A percentile compares a stretch with the other conserved stretches of the same genome.
Conservation (phyloP, 2,888 invertebrate species). For the Chrysotoxum bicinctum region DNA sequence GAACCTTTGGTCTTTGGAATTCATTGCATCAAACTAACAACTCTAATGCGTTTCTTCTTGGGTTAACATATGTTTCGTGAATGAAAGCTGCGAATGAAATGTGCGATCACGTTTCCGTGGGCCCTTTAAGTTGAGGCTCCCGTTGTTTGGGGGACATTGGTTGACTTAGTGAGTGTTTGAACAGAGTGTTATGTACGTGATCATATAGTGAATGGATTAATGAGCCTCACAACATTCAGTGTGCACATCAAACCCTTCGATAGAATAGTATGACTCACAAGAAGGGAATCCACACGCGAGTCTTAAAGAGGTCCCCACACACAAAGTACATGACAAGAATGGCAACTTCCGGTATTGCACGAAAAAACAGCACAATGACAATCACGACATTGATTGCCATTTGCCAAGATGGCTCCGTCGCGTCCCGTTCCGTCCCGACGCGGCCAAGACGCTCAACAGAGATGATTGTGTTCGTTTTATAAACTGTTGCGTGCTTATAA, state of each 20-base stretch:
- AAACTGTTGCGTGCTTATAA: constrained; percentile 67
- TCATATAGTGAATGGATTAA: constrained; percentile 67
- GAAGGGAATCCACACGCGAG: constrained; percentile 67
- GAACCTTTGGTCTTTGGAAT: constrained; percentile 59
- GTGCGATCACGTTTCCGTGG: constrained; percentile 56
- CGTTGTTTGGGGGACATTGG: constrained; percentile 43
- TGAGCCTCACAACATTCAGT: constrained; percentile 4
- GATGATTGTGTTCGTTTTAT: constrained; percentile 61
- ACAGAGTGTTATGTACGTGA: constrained; percentile 49
- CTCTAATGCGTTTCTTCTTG: constrained; percentile 57
- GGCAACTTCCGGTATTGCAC: constrained; percentile 74
- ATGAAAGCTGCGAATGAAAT: constrained; percentile 57
- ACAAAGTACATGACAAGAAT: constrained; percentile 70
- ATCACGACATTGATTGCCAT: constrained; percentile 31
- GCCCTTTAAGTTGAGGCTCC: constrained; percentile 53
- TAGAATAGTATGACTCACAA: constrained; percentile 53
- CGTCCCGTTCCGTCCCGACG: background rate
- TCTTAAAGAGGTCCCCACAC: constrained; percentile 56
- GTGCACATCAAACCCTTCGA: constrained; percentile 46
- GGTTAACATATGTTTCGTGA: constrained; percentile 66
- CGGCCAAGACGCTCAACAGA: constrained; percentile 21
- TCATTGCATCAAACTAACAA: constrained; percentile 39
- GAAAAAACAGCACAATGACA: constrained; percentile 39
- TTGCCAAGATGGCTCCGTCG: constrained; percentile 19
- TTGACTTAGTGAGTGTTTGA: constrained; percentile 22